Percentiles rank a stretch among this genome's conserved stretches.
These are phyloP conservation scores for Etheostoma spectabile DNA, from an alignment of 2,113 vertebrate species.

Conservation along the genomic window DNA sequence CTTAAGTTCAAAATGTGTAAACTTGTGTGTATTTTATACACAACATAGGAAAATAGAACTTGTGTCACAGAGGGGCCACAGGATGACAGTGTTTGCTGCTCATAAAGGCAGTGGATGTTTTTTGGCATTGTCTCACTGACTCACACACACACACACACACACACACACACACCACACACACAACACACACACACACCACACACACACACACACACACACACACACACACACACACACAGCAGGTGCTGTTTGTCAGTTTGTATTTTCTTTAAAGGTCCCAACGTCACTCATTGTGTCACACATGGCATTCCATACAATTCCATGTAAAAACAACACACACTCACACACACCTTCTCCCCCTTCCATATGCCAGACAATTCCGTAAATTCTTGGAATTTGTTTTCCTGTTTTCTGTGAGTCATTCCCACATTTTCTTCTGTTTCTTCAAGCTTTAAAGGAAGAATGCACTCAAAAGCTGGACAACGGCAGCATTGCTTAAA, in stretches of 20 bases:
- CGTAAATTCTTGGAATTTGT: conserved; percentile 39
- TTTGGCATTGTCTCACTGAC: conserved; percentile 35
- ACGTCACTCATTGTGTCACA: conserved; percentile 59
- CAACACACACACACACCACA: background rate
- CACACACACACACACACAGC: background rate
- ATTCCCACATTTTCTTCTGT: conserved; percentile 13
- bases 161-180: background rate
- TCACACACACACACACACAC: background rate
- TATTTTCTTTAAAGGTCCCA: conserved; percentile 37
- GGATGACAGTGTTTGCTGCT: conserved; percentile 23
- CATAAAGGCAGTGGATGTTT: conserved; percentile 57
- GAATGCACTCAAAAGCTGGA: background rate
- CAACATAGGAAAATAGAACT: conserved; percentile 16
- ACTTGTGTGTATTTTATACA: background rate
- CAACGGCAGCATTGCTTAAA: background rate
- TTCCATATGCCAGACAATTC: conserved; percentile 41
- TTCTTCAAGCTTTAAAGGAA: conserved; percentile 19
- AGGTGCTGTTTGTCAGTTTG: conserved; percentile 57
- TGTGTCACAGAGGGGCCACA: conserved; percentile 10
- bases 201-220: background rate
- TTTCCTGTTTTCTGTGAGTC: conserved; percentile 35
- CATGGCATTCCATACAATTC: conserved; percentile 9
- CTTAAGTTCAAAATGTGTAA: too few species aligned
- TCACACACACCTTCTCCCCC: background rate
- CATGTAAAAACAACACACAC: conserved; percentile 8